Evolutionary conservation across 1,140 invertebrate species (phyloP).

Genomic region (Dysdera silvatica): DNA sequence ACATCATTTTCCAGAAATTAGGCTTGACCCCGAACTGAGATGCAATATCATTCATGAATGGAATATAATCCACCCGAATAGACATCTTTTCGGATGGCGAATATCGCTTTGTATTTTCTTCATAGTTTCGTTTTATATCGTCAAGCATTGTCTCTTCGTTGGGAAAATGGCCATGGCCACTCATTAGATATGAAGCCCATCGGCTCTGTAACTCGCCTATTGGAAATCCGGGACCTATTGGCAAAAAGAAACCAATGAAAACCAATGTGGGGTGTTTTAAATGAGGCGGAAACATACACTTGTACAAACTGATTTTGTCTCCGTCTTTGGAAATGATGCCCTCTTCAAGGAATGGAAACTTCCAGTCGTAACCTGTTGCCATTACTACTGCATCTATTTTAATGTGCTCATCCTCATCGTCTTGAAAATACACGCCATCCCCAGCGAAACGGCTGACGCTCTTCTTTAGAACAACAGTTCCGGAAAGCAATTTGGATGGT

Average conservation of each 20-base stretch:
- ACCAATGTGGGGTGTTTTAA: slow-evolving; percentile 40
- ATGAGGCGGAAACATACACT: slow-evolving; percentile 46
- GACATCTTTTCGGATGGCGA: slow-evolving; percentile 22
- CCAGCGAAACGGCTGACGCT: slow-evolving; percentile 41
- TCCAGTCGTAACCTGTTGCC: slow-evolving; percentile 44
- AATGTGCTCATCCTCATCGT: slow-evolving; percentile 19
- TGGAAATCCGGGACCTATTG: slow-evolving; percentile 49
- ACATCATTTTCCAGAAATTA: slow-evolving; percentile 38
- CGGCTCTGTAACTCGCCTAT: slow-evolving; percentile 45
- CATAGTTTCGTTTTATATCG: slow-evolving; percentile 31
- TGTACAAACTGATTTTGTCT: slow-evolving; percentile 46
- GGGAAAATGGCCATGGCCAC: slow-evolving; percentile 28
- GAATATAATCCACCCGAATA: slow-evolving; percentile 23
- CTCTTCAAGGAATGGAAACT: slow-evolving; percentile 41
- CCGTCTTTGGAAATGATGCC: slow-evolving; percentile 32
- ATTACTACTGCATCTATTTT: slow-evolving; percentile 40
- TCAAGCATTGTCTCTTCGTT: slow-evolving; percentile 16
- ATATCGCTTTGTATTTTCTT: slow-evolving; percentile 17
- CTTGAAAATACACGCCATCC: slow-evolving; percentile 41
- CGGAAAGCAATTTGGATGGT: slow-evolving; percentile 46
- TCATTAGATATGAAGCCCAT: slow-evolving; percentile 29
- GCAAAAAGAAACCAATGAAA: slow-evolving; percentile 49
- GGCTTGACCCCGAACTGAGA: slow-evolving; percentile 34
- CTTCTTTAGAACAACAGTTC: slow-evolving; percentile 44
- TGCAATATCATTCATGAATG: slow-evolving; percentile 27